These are phyloP conservation scores for Strix uralensis DNA, from an alignment of 2,113 vertebrate species.

Conservation along the genomic window DNA sequence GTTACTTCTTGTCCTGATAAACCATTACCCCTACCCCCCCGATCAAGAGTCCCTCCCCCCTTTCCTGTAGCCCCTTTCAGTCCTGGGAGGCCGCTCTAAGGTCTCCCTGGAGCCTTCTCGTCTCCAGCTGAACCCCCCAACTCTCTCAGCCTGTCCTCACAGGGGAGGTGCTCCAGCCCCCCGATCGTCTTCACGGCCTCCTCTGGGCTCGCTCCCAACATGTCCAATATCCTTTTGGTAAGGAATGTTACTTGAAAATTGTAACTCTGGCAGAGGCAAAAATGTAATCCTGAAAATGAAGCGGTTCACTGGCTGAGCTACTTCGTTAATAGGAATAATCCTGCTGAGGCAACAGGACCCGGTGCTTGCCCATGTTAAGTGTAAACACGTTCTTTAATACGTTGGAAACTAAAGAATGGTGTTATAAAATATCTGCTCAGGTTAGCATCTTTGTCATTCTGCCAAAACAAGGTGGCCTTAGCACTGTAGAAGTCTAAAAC, in stretches of 20 bases:
- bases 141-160: background rate
- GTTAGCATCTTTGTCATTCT: background rate
- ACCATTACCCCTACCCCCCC: background rate
- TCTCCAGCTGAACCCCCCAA: too few species aligned
- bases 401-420: background rate
- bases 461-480: background rate
- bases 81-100: background rate
- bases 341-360: background rate
- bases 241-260: background rate
- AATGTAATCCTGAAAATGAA: background rate
- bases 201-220: background rate
- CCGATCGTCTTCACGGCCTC: background rate
- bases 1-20: too few species aligned
- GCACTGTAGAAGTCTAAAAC: background rate
- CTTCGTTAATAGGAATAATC: background rate
- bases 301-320: background rate
- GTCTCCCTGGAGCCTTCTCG: background rate
- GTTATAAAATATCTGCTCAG: background rate
- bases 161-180: background rate
- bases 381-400: background rate
- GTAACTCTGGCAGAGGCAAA: background rate
- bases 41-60: background rate
- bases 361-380: background rate
- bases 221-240: background rate
- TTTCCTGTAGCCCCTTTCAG: background rate